phyloP scores from a whole-genome alignment of 2,797 vertebrate genomes.

The Schizothorax lantsangensis region DNA sequence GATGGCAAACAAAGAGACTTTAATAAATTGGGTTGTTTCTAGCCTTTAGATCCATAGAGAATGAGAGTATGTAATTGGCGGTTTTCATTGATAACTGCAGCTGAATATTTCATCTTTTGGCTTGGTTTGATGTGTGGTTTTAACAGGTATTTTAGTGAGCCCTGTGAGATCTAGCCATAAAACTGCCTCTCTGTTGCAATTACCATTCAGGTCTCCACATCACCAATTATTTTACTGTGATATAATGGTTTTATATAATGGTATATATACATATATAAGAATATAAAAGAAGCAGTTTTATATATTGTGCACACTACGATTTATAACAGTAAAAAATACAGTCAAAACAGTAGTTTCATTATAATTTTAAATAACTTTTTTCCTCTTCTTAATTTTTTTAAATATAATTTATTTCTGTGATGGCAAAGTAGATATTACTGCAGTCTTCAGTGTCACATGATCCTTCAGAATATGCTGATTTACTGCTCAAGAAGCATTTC shows the following conservation, averaged over 20 bases:
- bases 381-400: neutral
- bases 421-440: neutral
- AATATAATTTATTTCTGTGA: neutral
- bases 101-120: slow-evolving; percentile 30
- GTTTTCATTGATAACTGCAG: slow-evolving; percentile 16
- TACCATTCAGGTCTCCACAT: neutral
- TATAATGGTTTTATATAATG: neutral
- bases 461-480: neutral
- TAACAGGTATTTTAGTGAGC: slow-evolving; percentile 21
- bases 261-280: neutral
- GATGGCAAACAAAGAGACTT: slow-evolving; percentile 2
- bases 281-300: neutral
- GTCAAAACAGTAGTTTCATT: neutral
- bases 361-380: neutral
- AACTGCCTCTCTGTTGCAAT: neutral
- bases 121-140: slow-evolving; percentile 33
- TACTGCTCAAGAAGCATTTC: too few relatives aligned
- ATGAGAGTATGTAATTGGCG: neutral
- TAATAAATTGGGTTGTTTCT: slow-evolving; percentile 18
- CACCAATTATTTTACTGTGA: neutral
- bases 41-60: neutral
- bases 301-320: neutral
- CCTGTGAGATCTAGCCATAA: neutral
- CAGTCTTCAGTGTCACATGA: neutral
- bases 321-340: neutral